Conservation (phyloP, 2,113 vertebrate genomes). For the Catharus fuscescens region DNA sequence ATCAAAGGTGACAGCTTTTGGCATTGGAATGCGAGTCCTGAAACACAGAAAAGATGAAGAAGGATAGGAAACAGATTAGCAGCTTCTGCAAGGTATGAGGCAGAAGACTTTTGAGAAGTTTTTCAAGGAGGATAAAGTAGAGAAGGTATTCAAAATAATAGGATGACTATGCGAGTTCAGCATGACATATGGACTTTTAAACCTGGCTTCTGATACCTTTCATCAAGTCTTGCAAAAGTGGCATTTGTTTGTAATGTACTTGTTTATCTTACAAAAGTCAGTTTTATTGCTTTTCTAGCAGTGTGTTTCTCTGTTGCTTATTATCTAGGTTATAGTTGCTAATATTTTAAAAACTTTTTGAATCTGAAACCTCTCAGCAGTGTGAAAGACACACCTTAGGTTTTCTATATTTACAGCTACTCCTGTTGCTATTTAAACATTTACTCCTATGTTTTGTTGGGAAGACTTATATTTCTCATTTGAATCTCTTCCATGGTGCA, state of each 20-base stretch:
- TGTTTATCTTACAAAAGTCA: not conserved
- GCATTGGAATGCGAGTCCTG: not conserved
- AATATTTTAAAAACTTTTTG: not conserved
- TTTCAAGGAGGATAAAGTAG: fast-evolving
- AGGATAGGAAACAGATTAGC: not conserved
- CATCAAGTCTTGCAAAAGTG: not conserved
- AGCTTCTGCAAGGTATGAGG: not conserved
- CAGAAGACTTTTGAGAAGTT: not conserved
- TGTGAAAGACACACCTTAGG: not conserved
- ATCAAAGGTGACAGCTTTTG: not conserved
- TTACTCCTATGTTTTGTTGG: not conserved
- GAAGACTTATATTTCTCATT: not conserved
- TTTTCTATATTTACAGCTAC: not conserved
- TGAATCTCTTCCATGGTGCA: not conserved
- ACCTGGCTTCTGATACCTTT: not conserved
- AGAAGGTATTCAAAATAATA: not conserved
- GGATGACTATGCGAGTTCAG: not conserved
- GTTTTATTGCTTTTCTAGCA: not conserved
- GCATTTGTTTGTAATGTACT: not conserved
- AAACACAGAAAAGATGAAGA: not conserved
- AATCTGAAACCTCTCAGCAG: not conserved
- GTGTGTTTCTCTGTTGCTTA: not conserved
- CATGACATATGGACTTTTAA: not conserved
- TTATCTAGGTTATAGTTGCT: not conserved
- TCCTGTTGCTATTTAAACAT: not conserved